Evolutionary conservation across 2,888 invertebrate genomes (phyloP).

Genomic region (Cheilosia pagana): DNA sequence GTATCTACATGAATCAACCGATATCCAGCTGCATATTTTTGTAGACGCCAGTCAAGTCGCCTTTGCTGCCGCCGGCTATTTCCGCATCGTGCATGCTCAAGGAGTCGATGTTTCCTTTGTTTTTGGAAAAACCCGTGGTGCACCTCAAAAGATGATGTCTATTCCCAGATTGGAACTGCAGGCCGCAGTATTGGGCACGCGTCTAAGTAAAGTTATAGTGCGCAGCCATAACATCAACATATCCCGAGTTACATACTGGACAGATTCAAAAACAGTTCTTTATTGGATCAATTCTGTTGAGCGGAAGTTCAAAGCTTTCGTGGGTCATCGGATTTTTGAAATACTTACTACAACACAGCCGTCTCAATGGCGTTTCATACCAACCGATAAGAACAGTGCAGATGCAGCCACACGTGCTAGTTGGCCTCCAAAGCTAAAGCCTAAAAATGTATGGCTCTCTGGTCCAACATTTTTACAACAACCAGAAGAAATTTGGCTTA

Average conservation of each 20-base stretch:
- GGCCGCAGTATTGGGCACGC: constrained; percentile 56
- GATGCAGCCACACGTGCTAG: constrained; percentile 74
- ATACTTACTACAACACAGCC: constrained; percentile 58
- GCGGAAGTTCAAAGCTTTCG: constrained; percentile 75
- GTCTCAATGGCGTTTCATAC: constrained; percentile 76
- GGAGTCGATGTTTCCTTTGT: constrained; percentile 37
- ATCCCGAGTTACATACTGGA: constrained; percentile 42
- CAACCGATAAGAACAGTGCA: constrained; percentile 75
- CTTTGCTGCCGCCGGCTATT: too few species aligned
- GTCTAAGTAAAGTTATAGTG: constrained; percentile 47
- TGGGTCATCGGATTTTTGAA: constrained; percentile 75
- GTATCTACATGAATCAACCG: too few species aligned
- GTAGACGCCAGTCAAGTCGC: too few species aligned
- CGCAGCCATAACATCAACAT: constrained; percentile 33
- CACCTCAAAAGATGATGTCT: constrained; percentile 35
- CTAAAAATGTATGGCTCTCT: constrained; percentile 39
- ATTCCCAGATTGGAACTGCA: constrained; percentile 55
- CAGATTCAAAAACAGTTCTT: constrained; percentile 55
- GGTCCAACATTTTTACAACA: constrained; percentile 52
- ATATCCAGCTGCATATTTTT: too few species aligned
- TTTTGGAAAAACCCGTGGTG: constrained; percentile 31
- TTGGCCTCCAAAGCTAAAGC: constrained; percentile 37
- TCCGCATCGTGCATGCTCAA: constrained; percentile 15
- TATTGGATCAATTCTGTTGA: constrained; percentile 60
- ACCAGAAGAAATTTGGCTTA: constrained; percentile 41